phyloP scores from a whole-genome alignment of 2,888 invertebrate species.

The Caradrina clavipalpis region DNA sequence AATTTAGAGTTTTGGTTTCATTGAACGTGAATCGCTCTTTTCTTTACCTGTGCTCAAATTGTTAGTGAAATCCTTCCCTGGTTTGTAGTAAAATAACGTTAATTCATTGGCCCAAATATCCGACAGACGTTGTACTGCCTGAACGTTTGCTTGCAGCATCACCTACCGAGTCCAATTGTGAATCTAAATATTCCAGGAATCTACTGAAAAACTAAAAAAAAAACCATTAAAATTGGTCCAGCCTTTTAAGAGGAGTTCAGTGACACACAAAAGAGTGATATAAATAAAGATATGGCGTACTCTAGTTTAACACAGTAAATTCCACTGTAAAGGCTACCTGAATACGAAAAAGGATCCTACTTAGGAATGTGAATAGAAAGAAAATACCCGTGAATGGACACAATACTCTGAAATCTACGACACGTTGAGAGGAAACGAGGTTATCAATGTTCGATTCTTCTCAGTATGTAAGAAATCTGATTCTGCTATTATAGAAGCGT shows the following conservation, averaged over 20 bases:
- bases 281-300: not conserved
- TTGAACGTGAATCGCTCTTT: not conserved
- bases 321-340: not conserved
- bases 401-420: slow-evolving; percentile 3
- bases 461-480: not conserved
- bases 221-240: too few relatives aligned
- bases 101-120: too few relatives aligned
- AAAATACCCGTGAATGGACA: not conserved
- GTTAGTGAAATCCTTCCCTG: not conserved
- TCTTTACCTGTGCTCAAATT: not conserved
- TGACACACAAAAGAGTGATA: too few relatives aligned
- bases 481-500: not conserved
- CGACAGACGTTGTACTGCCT: too few relatives aligned
- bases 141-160: too few relatives aligned
- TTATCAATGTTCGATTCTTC: not conserved
- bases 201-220: too few relatives aligned
- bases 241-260: too few relatives aligned
- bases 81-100: too few relatives aligned
- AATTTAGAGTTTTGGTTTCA: not conserved
- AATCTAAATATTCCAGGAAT: too few relatives aligned
- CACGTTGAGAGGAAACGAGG: not conserved
- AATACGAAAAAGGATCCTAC: not conserved
- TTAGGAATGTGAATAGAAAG: not conserved
- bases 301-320: not conserved
- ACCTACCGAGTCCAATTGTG: too few relatives aligned